Evolutionary conservation across 2,113 vertebrate genomes (phyloP).

Genomic region (Pica pica): DNA sequence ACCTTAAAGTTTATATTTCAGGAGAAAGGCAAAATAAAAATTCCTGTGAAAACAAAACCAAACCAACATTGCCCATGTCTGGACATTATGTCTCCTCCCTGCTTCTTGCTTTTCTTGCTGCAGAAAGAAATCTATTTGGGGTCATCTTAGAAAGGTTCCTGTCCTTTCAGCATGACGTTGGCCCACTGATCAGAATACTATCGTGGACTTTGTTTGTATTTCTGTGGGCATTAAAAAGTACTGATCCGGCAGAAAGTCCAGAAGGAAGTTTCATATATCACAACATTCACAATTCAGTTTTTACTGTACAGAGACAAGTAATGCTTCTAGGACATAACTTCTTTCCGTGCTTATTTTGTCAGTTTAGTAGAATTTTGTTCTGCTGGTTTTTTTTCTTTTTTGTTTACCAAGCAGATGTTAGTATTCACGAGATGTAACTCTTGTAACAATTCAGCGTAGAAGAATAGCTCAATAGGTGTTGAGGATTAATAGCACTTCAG

Average conservation of each 20-base stretch:
- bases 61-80: background rate
- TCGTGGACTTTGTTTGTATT: background rate
- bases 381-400: background rate
- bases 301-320: background rate
- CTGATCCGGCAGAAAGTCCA: background rate
- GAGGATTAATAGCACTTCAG: background rate
- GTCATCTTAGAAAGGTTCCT: background rate
- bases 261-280: background rate
- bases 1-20: conserved; percentile 1
- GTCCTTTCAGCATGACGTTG: background rate
- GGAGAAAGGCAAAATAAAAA: conserved; percentile 22
- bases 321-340: background rate
- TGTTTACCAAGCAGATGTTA: background rate
- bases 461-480: background rate
- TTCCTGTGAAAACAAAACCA: background rate
- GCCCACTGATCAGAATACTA: background rate
- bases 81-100: background rate
- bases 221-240: background rate
- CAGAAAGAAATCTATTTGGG: background rate
- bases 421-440: background rate
- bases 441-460: background rate
- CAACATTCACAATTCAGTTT: background rate
- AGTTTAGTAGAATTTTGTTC: background rate
- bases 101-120: background rate
- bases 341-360: background rate